Percentiles rank a stretch among this genome's conserved stretches.
Evolutionary conservation across 2,797 vertebrate genomes (phyloP).

Genomic region (Rhodeus uyekii): DNA sequence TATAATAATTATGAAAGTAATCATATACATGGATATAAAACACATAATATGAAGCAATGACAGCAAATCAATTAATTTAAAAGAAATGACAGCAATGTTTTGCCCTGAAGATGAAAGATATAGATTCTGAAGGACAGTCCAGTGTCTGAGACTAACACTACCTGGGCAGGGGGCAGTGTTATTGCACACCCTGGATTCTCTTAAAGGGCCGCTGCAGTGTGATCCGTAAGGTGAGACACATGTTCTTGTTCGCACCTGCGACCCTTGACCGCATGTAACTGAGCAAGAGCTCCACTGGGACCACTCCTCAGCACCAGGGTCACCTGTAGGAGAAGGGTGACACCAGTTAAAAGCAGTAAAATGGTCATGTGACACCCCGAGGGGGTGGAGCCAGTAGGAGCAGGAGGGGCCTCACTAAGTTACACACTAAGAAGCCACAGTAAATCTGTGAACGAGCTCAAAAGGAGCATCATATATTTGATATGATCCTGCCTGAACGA

Average conservation of each 20-base stretch:
- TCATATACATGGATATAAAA: constrained; percentile 44
- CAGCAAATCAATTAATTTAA: neutral
- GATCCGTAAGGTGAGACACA: constrained; percentile 99
- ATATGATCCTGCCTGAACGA: constrained; percentile 45
- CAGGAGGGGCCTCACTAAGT: constrained; percentile 35
- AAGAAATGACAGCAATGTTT: constrained; percentile 25
- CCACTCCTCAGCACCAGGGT: constrained; percentile 99
- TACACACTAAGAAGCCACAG: constrained; percentile 46
- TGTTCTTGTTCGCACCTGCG: constrained; percentile 99
- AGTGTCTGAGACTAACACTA: constrained; percentile 99
- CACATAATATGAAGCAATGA: constrained; percentile 37
- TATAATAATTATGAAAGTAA: constrained; percentile 30
- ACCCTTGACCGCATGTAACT: constrained; percentile 99
- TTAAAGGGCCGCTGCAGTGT: constrained; percentile 99
- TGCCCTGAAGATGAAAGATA: constrained; percentile 70
- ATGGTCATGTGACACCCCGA: constrained; percentile 70
- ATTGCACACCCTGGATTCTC: constrained; percentile 99
- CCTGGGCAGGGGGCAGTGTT: constrained; percentile 99
- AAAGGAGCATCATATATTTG: neutral
- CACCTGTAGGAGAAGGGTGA: constrained; percentile 98
- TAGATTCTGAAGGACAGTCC: constrained; percentile 67
- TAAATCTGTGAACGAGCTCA: neutral
- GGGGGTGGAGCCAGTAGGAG: constrained; percentile 54
- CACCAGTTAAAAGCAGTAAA: constrained; percentile 86
- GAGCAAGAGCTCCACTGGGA: constrained; percentile 99